phyloP scores from a whole-genome alignment of 2,888 invertebrate genomes.

The Stenurella melanura region DNA sequence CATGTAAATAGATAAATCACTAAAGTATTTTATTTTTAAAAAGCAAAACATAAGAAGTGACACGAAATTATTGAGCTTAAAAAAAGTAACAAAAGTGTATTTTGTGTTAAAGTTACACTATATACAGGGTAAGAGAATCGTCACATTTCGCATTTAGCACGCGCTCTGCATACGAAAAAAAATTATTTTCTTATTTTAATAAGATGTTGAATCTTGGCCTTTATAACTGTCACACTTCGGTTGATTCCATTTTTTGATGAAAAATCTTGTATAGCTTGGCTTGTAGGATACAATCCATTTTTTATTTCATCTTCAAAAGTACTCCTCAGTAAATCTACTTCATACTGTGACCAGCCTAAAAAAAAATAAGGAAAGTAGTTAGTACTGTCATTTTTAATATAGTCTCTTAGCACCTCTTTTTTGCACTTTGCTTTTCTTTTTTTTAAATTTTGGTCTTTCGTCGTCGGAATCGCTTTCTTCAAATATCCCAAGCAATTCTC shows the following conservation, averaged over 20 bases:
- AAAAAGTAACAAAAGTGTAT: neutral
- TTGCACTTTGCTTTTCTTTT: neutral
- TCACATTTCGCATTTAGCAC: too few species aligned
- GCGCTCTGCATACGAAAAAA: neutral
- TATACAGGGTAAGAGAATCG: neutral
- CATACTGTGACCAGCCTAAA: conserved; percentile 5
- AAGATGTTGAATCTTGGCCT: neutral
- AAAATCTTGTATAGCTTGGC: conserved; percentile 5
- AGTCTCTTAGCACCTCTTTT: conserved; percentile 6
- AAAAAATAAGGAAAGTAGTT: neutral
- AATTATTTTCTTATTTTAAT: conserved; percentile 8
- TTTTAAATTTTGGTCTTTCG: neutral
- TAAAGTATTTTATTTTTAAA: conserved; percentile 8
- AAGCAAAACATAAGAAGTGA: neutral
- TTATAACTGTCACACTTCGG: neutral
- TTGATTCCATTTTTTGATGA: conserved; percentile 4
- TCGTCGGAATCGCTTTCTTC: too few species aligned
- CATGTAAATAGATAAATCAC: conserved; percentile 5
- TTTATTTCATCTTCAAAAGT: neutral
- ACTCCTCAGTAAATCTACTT: neutral
- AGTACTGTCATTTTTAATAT: conserved; percentile 1
- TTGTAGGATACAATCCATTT: conserved; percentile 8
- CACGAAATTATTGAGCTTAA: conserved; percentile 9
- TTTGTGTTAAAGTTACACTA: conserved; percentile 1
- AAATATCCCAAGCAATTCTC: too few species aligned